Evolutionary conservation across 2,888 invertebrate genomes (phyloP).

Genomic region (Subacronicta megacephala): DNA sequence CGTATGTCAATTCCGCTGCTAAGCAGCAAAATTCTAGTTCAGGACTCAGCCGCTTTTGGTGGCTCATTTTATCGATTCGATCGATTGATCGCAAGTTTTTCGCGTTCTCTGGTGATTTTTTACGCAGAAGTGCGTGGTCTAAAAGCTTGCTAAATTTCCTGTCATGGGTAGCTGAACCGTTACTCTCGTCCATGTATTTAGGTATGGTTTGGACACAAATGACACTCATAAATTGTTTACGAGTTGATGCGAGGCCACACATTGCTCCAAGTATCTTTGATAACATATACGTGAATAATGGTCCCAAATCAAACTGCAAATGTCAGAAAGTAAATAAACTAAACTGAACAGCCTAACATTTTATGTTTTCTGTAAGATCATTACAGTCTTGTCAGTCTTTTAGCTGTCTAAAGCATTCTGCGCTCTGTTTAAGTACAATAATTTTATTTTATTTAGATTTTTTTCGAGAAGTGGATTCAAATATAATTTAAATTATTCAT

Average conservation of each 20-base stretch:
- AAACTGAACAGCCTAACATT: neutral
- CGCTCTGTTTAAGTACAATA: conserved; percentile 1
- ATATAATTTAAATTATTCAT: conserved; percentile 26
- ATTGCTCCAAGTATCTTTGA: neutral
- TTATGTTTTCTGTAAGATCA: neutral
- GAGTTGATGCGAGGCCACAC: neutral
- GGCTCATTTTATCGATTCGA: too few species aligned
- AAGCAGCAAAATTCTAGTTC: neutral
- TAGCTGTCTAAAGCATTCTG: too few species aligned
- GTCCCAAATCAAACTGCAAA: conserved; percentile 2
- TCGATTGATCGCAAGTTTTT: neutral
- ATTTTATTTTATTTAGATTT: conserved; percentile 22
- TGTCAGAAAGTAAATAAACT: neutral
- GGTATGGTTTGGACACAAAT: conserved; percentile 2
- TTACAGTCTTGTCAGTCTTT: neutral
- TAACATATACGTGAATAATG: conserved; percentile 1
- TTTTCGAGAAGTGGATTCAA: conserved; percentile 21
- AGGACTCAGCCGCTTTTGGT: too few species aligned
- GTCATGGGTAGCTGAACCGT: neutral
- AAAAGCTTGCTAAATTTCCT: neutral
- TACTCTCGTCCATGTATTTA: neutral
- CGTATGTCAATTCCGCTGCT: too few species aligned
- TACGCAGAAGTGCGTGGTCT: neutral
- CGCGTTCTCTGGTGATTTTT: neutral
- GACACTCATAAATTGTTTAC: neutral